Evolutionary conservation across 2,888 invertebrate species (phyloP).

Genomic region (Neoitamus cyanurus): DNA sequence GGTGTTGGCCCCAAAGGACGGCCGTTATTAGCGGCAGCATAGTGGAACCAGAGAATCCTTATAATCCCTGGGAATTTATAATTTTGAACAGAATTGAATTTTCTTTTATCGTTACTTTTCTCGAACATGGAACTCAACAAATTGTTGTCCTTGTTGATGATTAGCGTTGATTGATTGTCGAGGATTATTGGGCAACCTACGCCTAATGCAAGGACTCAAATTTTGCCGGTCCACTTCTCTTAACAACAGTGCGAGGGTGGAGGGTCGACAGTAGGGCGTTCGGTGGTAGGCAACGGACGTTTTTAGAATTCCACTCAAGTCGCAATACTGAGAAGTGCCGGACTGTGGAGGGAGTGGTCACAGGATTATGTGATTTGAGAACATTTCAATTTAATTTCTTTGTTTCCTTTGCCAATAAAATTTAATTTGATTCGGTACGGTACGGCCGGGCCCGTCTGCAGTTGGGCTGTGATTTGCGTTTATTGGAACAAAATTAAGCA

Average conservation of each 20-base stretch:
- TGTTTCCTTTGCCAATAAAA: not conserved
- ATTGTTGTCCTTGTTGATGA: slow-evolving; percentile 39
- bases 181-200: slow-evolving; percentile 39
- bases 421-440: slow-evolving; percentile 21
- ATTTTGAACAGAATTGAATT: slow-evolving; percentile 36
- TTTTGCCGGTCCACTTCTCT: slow-evolving; percentile 22
- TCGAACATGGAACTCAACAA: slow-evolving; percentile 37
- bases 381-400: slow-evolving; percentile 15
- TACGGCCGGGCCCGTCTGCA: not conserved
- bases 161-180: slow-evolving; percentile 39
- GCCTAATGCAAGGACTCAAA: slow-evolving; percentile 28
- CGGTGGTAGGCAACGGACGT: slow-evolving; percentile 1
- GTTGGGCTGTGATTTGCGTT: not conserved
- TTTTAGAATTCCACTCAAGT: not conserved
- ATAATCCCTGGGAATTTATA: slow-evolving; percentile 32
- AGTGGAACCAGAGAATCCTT: not conserved
- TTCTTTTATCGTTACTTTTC: slow-evolving; percentile 42
- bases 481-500: not conserved
- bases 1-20: not conserved
- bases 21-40: not conserved
- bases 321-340: not conserved
- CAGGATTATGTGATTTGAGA: slow-evolving; percentile 8
- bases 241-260: not conserved
- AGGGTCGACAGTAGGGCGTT: not conserved
- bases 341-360: not conserved